These are phyloP conservation scores for Sardina pilchardus DNA, from an alignment of 2,113 vertebrate species.

Conservation along the genomic window DNA sequence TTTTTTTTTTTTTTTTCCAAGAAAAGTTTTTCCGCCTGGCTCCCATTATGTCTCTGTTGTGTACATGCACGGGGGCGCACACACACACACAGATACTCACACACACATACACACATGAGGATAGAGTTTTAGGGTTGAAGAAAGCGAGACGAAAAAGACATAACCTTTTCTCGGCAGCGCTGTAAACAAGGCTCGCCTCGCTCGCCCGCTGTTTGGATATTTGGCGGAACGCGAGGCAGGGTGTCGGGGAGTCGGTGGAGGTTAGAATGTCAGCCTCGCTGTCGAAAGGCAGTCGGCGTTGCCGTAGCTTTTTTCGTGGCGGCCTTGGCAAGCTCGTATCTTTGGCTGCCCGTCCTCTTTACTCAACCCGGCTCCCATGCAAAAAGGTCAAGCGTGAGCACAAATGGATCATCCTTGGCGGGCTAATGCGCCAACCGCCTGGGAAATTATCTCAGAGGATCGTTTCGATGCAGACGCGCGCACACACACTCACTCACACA, in stretches of 20 bases:
- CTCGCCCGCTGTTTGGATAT: constrained; percentile 65
- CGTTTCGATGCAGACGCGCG: neutral
- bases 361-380: constrained; percentile 59
- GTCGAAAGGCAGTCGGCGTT: constrained; percentile 38
- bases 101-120: constrained; percentile 24
- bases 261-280: constrained; percentile 57
- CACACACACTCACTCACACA: constrained; percentile 12
- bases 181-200: constrained; percentile 58
- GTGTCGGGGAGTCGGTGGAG: neutral
- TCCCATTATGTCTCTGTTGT: constrained; percentile 51
- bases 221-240: constrained; percentile 50
- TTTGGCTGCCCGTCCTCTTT: constrained; percentile 43
- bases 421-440: constrained; percentile 56
- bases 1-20: neutral
- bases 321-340: neutral
- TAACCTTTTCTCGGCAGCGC: constrained; percentile 55
- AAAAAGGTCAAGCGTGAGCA: constrained; percentile 66
- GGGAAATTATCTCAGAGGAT: neutral
- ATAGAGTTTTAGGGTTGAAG: neutral
- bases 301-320: neutral
- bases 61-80: neutral
- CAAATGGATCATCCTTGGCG: constrained; percentile 44
- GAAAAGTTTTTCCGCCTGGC: constrained; percentile 16
- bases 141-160: constrained; percentile 49
- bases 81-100: neutral